Percentiles rank a stretch among this genome's conserved stretches.
Conservation (phyloP, 1,140 invertebrate species). For the Schlechtendalia chinensis region DNA sequence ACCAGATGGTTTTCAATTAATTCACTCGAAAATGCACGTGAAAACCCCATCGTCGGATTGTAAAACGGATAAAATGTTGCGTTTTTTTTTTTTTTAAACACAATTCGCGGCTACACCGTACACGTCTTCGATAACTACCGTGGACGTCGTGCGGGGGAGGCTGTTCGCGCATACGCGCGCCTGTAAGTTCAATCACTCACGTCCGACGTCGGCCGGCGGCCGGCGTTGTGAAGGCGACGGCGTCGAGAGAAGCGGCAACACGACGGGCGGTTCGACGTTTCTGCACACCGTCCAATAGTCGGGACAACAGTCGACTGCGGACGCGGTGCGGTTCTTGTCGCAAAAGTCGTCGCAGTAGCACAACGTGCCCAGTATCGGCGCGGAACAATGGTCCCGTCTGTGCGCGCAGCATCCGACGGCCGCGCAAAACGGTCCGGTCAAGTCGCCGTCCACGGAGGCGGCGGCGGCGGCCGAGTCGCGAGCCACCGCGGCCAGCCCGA, state of each 20-base stretch:
- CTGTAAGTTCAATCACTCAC: too few relatives aligned
- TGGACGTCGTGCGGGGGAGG: background rate
- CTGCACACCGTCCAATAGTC: slow-evolving; percentile 75
- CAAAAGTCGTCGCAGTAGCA: slow-evolving; percentile 95
- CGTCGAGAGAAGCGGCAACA: background rate
- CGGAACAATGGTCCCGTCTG: slow-evolving; percentile 70
- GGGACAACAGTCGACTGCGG: slow-evolving; percentile 78
- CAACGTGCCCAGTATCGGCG: slow-evolving; percentile 72
- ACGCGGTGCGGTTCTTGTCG: slow-evolving; percentile 60
- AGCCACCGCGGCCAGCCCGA: background rate
- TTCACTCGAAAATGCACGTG: background rate
- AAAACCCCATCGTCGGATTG: background rate
- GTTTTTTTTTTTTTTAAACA: background rate
- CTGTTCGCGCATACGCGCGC: too few relatives aligned
- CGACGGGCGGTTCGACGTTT: slow-evolving; percentile 56
- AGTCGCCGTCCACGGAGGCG: background rate
- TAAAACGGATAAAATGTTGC: background rate
- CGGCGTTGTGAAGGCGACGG: too few relatives aligned
- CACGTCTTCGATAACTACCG: too few relatives aligned
- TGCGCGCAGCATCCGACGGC: slow-evolving; percentile 64
- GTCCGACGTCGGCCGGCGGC: too few relatives aligned
- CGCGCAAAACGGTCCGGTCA: slow-evolving; percentile 55
- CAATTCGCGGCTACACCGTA: too few relatives aligned
- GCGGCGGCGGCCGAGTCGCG: background rate
- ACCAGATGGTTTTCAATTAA: background rate